Evolutionary conservation across 2,888 invertebrate species (phyloP), one percentile per base, ranked within the genome.

Genomic region (Lypha dubia): DNA sequence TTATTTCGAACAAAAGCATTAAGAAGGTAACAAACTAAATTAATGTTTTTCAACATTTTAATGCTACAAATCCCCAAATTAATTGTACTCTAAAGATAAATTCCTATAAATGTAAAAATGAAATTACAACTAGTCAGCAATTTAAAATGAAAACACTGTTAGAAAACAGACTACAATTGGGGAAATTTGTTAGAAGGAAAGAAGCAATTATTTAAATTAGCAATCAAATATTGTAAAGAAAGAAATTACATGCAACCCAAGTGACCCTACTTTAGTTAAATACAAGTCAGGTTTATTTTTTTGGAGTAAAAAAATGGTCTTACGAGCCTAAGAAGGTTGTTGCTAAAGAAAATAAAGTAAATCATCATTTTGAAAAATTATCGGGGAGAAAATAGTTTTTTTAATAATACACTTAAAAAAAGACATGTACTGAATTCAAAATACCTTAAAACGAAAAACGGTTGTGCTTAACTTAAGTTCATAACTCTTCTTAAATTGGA

Each of bases 1-100:
- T 65, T 46, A 68, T 74, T 75, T 62, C 53, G 9, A 56, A 74
- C 60, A 24, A 44, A 41, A 35, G 49, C 56, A 63, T 71, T 71
- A 58, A 46, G 53, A 3, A 35, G 44, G 4, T 62, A 53, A 46
- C n/a, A 44, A 68, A 77, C 20, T 38, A 60, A 62, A 28, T 17
- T 20, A 60, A 62, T 17, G 24, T 17, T 58, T 60, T 56, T 11
- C 28, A 79, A 46, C 38, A 60, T 60, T 79, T 49, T 67, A 67
- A 58, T 67, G 65, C 75, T 20, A 75, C 44, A 84, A 75, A 75
- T 83, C 79, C 79, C 35, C 51, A 79, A 79, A 76, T 76, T 76
- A 84, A 84, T 79, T 75, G 60, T 58, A 79, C 70, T 70, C 74
- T 38, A 44, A 67, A 67, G 70, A 70, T 60, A 84, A 84, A 84